Conservation (phyloP, 1,140 invertebrate species). For the Coenobita brevimanus region DNA sequence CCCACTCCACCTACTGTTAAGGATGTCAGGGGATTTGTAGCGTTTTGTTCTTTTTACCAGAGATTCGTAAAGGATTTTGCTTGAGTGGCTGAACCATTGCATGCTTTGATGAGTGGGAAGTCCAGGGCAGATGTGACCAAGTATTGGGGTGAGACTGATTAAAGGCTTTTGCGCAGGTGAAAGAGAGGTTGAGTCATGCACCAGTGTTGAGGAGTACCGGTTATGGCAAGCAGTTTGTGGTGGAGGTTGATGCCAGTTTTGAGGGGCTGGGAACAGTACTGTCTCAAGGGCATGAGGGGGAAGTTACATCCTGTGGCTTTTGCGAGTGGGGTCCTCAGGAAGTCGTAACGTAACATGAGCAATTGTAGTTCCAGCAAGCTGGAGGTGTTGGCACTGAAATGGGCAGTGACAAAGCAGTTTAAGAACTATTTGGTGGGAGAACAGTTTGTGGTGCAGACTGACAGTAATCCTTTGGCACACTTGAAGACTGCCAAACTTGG, state of each 20-base stretch:
- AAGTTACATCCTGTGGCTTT: slow-evolving; percentile 20
- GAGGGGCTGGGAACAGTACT: not conserved
- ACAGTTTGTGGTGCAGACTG: not conserved
- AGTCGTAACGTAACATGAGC: slow-evolving; percentile 7
- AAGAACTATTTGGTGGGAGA: slow-evolving; percentile 9
- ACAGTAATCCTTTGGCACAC: slow-evolving; percentile 20
- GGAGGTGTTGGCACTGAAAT: no score
- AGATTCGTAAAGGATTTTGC: slow-evolving; percentile 20
- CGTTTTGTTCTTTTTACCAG: slow-evolving; percentile 19
- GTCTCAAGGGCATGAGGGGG: not conserved
- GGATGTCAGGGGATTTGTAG: slow-evolving; percentile 19
- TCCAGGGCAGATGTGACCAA: not conserved
- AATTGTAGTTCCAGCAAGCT: slow-evolving; percentile 29
- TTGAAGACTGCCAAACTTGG: not conserved
- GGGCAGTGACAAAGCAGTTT: no score
- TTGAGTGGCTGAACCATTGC: not conserved
- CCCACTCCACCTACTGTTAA: slow-evolving; percentile 5
- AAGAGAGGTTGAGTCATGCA: not conserved
- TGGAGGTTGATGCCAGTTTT: slow-evolving; percentile 31
- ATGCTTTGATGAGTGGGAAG: not conserved
- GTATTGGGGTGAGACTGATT: not conserved
- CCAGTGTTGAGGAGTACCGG: not conserved
- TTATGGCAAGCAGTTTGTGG: not conserved
- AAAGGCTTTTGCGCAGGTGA: not conserved
- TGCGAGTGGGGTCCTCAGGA: not conserved